Conservation (phyloP, 64 coral and sea anemone genomes). For the Anthopleura sola region DNA sequence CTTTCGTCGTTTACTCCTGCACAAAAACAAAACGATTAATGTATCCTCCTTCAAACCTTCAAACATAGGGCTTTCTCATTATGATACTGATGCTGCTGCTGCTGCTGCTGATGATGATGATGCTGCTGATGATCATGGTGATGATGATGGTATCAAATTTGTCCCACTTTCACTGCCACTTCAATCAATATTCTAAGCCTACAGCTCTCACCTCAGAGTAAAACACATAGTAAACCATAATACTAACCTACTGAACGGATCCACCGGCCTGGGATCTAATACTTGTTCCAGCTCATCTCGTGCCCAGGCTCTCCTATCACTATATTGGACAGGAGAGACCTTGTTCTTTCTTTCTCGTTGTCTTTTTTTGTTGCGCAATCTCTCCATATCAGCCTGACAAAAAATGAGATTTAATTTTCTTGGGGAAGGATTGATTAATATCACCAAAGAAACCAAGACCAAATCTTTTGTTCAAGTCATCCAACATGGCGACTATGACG, state of each 20-base stretch:
- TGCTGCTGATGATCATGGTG: no score
- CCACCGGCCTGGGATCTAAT: conserved; percentile 18
- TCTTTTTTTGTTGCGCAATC: conserved; percentile 90
- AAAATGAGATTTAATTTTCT: background rate
- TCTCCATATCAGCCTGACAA: conserved; percentile 74
- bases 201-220: background rate
- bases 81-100: no score
- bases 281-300: conserved; percentile 50
- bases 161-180: no score
- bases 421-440: no score
- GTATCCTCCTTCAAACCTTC: no score
- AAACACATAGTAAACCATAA: background rate
- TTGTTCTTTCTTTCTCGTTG: conserved; percentile 56
- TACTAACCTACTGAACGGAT: conserved; percentile 8
- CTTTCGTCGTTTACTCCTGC: conserved; percentile 24
- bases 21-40: conserved; percentile 12
- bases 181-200: no score
- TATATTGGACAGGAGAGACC: conserved; percentile 14
- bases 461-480: no score
- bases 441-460: no score
- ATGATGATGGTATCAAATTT: no score
- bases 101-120: no score
- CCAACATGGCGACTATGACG: no score
- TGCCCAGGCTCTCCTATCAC: conserved; percentile 79
- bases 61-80: no score